Conservation (phyloP, 2,113 vertebrate species). For the Irena cyanogastra region DNA sequence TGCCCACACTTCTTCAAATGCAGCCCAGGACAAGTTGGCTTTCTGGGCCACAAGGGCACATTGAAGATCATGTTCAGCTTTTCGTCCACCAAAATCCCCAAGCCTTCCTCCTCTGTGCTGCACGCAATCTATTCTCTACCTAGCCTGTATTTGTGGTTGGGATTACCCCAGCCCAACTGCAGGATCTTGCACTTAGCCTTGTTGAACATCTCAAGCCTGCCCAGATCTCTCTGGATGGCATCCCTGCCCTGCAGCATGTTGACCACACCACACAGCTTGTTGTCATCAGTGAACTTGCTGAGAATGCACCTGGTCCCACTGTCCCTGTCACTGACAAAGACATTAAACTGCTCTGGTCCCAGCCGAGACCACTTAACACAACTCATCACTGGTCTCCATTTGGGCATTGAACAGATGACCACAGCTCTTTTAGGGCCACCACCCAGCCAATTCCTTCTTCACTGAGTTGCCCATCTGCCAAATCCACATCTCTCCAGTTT, state of each 20-base stretch:
- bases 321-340: not conserved
- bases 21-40: not conserved
- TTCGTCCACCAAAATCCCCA: not conserved
- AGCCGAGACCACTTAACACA: not conserved
- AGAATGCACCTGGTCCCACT: not conserved
- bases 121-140: not conserved
- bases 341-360: not conserved
- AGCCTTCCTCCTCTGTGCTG: not conserved
- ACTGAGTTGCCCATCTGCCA: not conserved
- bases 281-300: not conserved
- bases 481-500: not conserved
- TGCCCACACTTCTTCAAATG: not conserved
- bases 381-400: not conserved
- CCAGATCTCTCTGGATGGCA: not conserved
- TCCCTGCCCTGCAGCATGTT: not conserved
- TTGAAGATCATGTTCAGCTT: not conserved
- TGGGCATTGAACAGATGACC: too few species aligned
- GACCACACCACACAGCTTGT: not conserved
- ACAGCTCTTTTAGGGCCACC: not conserved
- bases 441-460: not conserved
- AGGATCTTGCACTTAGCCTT: not conserved
- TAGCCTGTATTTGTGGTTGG: not conserved
- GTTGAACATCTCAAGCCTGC: not conserved
- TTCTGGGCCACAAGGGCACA: not conserved
- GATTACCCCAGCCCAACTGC: not conserved